Percentiles rank a stretch among this genome's conserved stretches.
phyloP scores from a whole-genome alignment of 2,888 invertebrate species.

The Heliconius hortense region DNA sequence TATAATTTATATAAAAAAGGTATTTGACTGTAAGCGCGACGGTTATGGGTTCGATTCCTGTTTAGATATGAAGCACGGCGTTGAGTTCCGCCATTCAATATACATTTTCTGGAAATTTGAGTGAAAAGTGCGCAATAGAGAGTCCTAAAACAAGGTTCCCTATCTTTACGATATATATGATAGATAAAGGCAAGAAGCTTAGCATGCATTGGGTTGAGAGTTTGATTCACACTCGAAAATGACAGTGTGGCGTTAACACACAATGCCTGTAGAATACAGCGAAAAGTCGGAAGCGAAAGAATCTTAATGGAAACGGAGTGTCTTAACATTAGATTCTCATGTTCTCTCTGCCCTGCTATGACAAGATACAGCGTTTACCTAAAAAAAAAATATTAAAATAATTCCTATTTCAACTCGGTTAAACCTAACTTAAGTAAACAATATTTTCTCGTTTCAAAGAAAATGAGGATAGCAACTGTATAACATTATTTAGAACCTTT shows the following conservation, averaged over 20 bases:
- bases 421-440: conserved; percentile 16
- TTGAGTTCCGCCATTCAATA: background rate
- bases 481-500: conserved; percentile 3
- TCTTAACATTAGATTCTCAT: too few relatives aligned
- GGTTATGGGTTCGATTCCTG: background rate
- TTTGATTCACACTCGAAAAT: background rate
- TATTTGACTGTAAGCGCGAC: background rate
- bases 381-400: background rate
- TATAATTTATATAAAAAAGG: background rate
- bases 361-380: too few relatives aligned
- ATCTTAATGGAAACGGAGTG: too few relatives aligned
- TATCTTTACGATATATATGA: background rate
- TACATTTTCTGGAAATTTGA: background rate
- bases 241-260: background rate
- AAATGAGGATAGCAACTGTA: conserved; percentile 6
- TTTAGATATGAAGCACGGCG: background rate
- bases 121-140: background rate
- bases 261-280: too few relatives aligned
- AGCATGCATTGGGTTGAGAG: background rate
- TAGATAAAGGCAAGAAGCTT: background rate
- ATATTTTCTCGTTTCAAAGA: conserved; percentile 16
- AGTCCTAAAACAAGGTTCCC: background rate
- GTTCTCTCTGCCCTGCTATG: too few relatives aligned
- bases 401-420: background rate
- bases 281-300: background rate